Evolutionary conservation across 2,797 vertebrate species (phyloP).

Genomic region (Myripristis murdjan): DNA sequence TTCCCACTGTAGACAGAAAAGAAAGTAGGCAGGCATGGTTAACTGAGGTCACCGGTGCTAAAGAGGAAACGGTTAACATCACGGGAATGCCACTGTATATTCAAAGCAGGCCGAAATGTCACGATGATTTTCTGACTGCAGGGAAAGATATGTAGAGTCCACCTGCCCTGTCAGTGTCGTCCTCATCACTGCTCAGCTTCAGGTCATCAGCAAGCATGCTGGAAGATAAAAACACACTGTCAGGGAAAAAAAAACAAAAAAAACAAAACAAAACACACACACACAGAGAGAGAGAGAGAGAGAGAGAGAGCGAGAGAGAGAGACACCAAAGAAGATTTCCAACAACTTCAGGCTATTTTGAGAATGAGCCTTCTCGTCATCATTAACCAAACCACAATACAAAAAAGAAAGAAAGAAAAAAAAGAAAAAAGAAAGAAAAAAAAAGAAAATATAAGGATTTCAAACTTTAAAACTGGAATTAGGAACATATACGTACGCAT

Average conservation of each 20-base stretch:
- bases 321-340: too few species aligned
- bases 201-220: conserved; percentile 98
- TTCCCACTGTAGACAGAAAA: not conserved
- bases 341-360: too few species aligned
- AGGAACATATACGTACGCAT: too few species aligned
- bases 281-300: too few species aligned
- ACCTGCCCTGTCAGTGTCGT: conserved; percentile 91
- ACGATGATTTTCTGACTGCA: not conserved
- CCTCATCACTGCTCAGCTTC: conserved; percentile 98
- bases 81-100: not conserved
- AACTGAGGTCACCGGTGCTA: conserved; percentile 12
- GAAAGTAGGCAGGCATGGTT: not conserved
- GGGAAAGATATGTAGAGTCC: not conserved
- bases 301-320: too few species aligned
- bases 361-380: too few species aligned
- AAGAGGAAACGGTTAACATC: conserved; percentile 1
- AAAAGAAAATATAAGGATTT: too few species aligned
- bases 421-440: too few species aligned
- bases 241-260: conserved; percentile 3
- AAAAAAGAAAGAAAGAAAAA: too few species aligned
- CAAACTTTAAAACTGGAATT: too few species aligned
- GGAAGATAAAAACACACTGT: conserved; percentile 46
- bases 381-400: too few species aligned
- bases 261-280: too few species aligned
- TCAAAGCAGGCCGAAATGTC: not conserved